Conservation (phyloP, 2,888 invertebrate species). For the Steinernema carpocapsae region DNA sequence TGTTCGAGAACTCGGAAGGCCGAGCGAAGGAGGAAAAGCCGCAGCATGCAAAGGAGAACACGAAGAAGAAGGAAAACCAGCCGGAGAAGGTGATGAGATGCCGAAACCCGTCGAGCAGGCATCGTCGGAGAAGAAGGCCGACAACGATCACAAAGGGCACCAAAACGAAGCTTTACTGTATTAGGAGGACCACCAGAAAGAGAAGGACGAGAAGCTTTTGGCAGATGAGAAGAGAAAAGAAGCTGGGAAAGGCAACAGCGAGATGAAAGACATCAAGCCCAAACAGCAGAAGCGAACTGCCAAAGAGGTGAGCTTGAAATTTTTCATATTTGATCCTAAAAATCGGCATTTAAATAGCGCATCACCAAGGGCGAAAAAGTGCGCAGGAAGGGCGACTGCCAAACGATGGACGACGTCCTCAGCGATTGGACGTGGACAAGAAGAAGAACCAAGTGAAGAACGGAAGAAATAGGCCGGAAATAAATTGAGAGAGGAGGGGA, state of each 20-base stretch:
- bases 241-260: too few species aligned
- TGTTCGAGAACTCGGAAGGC: background rate
- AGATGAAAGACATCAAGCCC: background rate
- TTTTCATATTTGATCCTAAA: too few species aligned
- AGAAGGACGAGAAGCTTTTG: background rate
- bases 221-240: background rate
- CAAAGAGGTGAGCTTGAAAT: too few species aligned
- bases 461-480: background rate
- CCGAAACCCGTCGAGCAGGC: background rate
- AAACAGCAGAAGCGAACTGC: background rate
- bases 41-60: background rate
- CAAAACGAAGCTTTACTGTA: background rate
- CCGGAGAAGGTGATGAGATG: background rate
- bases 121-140: background rate
- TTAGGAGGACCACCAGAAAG: background rate
- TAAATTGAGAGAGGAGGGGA: background rate
- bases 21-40: background rate
- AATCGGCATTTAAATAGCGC: too few species aligned
- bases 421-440: background rate
- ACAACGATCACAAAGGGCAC: background rate
- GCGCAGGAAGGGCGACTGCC: background rate
- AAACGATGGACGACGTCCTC: background rate
- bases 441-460: background rate
- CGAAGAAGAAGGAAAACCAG: background rate
- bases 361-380: background rate